A percentile compares a stretch with the other conserved stretches of the same genome.
phyloP scores from a whole-genome alignment of 2,888 invertebrate species.

The Mactromeris polynyma region DNA sequence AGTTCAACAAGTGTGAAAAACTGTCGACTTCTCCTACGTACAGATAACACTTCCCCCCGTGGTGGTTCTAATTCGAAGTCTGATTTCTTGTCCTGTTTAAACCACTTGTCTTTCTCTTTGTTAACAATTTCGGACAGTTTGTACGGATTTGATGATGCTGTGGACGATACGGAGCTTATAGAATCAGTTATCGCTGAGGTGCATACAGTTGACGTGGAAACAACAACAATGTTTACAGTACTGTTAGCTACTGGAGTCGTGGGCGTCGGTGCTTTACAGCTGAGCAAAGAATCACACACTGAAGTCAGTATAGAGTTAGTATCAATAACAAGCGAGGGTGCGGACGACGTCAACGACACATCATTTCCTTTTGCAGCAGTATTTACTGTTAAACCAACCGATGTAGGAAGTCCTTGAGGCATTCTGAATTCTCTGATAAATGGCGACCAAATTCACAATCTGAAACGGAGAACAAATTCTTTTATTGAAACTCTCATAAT shows the following conservation, averaged over 20 bases:
- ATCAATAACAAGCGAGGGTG: background rate
- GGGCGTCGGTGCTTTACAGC: background rate
- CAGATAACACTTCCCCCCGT: constrained; percentile 28
- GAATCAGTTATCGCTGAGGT: background rate
- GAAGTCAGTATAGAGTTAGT: constrained; percentile 1
- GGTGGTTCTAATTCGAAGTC: constrained; percentile 45
- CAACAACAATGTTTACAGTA: constrained; percentile 16
- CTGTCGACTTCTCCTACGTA: constrained; percentile 43
- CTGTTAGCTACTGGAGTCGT: background rate
- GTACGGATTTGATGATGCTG: constrained; percentile 2
- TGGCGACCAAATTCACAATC: constrained; percentile 7
- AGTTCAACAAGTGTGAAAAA: constrained; percentile 39
- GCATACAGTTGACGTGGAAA: background rate
- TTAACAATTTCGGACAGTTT: constrained; percentile 33
- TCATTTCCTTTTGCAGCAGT: background rate
- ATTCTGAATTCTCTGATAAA: constrained; percentile 5
- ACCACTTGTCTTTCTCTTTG: constrained; percentile 24
- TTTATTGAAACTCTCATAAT: background rate
- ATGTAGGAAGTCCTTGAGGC: constrained; percentile 32
- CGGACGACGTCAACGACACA: background rate
- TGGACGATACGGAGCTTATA: background rate
- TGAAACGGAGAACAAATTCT: constrained; percentile 12
- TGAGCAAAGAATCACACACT: constrained; percentile 12
- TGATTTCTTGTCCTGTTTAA: constrained; percentile 8
- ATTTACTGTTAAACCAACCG: background rate